Percentiles rank a stretch among this genome's conserved stretches.
These are phyloP conservation scores for Arizona elegans DNA, from an alignment of 2,113 vertebrate species.

Conservation along the genomic window DNA sequence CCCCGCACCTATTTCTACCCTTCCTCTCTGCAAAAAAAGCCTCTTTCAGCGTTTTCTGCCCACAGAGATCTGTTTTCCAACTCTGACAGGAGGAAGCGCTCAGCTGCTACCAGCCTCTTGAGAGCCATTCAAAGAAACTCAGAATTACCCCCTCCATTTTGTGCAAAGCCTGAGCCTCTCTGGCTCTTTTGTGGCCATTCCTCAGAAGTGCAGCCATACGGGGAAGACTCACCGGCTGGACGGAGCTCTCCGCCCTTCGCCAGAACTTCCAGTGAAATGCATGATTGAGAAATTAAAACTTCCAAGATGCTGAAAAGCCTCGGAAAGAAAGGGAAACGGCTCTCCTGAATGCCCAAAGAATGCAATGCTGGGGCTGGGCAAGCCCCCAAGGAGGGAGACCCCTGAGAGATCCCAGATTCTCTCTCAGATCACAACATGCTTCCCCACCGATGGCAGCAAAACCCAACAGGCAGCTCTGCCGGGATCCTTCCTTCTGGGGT, in stretches of 20 bases:
- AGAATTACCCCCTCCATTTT: constrained; percentile 43
- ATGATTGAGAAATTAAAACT: neutral
- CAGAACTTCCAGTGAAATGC: neutral
- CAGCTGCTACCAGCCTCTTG: constrained; percentile 52
- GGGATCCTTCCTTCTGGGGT: neutral
- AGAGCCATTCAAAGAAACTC: neutral
- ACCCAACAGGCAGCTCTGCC: neutral
- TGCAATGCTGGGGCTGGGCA: neutral
- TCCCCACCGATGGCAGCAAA: neutral
- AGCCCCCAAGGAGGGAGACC: neutral
- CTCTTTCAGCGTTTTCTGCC: constrained; percentile 40
- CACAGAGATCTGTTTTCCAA: constrained; percentile 4
- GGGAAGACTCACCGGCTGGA: neutral
- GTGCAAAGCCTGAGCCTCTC: constrained; percentile 28
- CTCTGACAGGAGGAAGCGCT: neutral
- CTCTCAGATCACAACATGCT: neutral
- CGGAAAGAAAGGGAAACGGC: neutral
- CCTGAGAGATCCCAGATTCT: neutral
- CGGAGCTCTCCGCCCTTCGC: neutral
- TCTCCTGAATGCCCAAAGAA: neutral
- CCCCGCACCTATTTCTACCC: neutral
- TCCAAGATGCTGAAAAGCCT: neutral
- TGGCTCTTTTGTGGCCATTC: neutral
- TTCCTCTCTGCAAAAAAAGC: constrained; percentile 33
- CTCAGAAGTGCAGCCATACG: neutral